A percentile compares a stretch with the other conserved stretches of the same genome.
Evolutionary conservation across 1,140 invertebrate species (phyloP).

Genomic region (Ostrea edulis): DNA sequence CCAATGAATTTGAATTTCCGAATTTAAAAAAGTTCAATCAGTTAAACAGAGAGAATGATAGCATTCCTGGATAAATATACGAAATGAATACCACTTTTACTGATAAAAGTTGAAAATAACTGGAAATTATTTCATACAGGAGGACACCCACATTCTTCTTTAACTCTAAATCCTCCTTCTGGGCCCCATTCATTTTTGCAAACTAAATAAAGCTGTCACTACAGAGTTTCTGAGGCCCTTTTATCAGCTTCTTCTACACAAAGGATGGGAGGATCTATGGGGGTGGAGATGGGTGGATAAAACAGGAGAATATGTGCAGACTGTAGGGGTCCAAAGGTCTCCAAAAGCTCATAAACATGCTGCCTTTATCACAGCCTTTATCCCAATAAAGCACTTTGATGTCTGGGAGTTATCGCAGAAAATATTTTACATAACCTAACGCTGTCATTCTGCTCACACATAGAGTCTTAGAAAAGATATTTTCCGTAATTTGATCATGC

Average conservation of each 20-base stretch:
- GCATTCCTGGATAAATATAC: too few relatives aligned
- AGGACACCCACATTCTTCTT: slow-evolving; percentile 3
- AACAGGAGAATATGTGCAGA: background rate
- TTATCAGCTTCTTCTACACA: background rate
- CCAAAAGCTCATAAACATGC: background rate
- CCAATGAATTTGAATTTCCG: too few relatives aligned
- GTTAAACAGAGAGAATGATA: too few relatives aligned
- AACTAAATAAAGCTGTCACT: slow-evolving; percentile 10
- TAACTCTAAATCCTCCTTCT: background rate
- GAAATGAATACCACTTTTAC: background rate
- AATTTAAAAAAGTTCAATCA: too few relatives aligned
- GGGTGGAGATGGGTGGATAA: background rate
- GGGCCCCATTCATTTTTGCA: background rate
- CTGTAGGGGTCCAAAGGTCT: background rate
- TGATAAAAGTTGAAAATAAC: background rate
- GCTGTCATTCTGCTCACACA: background rate
- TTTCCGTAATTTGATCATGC: slow-evolving; percentile 25
- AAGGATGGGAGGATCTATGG: background rate
- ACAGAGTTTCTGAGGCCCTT: background rate
- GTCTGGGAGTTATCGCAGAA: background rate
- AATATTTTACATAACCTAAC: slow-evolving; percentile 21
- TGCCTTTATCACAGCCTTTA: background rate
- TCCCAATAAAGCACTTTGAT: slow-evolving; percentile 9
- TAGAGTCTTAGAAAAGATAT: slow-evolving; percentile 10
- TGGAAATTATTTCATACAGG: background rate